Conservation (phyloP, 2,888 invertebrate genomes). For the Trichogramma evanescens region DNA sequence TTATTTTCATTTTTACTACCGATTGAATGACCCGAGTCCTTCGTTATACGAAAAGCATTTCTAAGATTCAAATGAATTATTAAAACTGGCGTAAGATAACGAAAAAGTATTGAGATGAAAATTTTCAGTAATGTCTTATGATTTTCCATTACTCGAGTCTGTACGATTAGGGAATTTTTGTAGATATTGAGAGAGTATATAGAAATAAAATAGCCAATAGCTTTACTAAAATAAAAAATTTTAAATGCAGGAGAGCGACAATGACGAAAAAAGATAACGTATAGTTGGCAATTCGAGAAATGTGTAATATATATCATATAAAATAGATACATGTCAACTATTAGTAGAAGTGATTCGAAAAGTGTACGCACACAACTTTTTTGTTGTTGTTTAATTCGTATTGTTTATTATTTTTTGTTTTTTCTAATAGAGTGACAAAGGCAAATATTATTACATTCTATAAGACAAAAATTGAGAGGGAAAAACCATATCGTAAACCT, state of each 20-base stretch:
- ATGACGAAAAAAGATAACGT: conserved; percentile 21
- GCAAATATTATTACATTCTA: too few species aligned
- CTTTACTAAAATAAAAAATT: conserved; percentile 46
- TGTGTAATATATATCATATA: conserved; percentile 21
- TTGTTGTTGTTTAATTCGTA: too few species aligned
- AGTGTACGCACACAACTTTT: too few species aligned
- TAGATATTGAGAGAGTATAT: conserved; percentile 40
- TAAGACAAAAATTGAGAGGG: conserved; percentile 22
- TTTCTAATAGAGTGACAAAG: too few species aligned
- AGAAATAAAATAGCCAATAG: conserved; percentile 43
- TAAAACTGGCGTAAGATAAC: conserved; percentile 1
- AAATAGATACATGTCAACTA: conserved; percentile 27
- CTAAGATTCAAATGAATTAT: neutral
- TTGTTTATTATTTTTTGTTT: too few species aligned
- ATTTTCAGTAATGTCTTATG: conserved; percentile 24
- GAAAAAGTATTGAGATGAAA: neutral
- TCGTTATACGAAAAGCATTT: conserved; percentile 13
- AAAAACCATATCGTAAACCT: conserved; percentile 47
- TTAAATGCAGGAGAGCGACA: conserved; percentile 28
- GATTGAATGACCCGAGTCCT: conserved; percentile 2
- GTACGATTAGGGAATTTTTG: conserved; percentile 41
- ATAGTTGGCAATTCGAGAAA: conserved; percentile 13
- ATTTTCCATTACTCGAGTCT: conserved; percentile 38
- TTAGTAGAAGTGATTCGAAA: too few species aligned
- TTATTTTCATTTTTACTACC: conserved; percentile 1